phyloP scores from a whole-genome alignment of 2,797 vertebrate genomes.

The Tangara arthus region DNA sequence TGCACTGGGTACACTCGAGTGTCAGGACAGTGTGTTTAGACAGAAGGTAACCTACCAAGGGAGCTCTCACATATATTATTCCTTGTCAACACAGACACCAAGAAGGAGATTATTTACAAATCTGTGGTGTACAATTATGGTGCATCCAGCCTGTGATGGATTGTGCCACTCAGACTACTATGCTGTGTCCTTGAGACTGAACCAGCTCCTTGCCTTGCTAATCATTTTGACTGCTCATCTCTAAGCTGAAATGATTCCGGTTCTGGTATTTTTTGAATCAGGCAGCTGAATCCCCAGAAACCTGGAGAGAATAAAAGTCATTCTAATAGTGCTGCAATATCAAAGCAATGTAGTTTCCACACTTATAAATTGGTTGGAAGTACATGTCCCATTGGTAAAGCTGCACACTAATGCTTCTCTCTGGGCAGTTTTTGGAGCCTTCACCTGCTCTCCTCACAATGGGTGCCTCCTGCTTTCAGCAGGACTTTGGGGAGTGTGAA shows the following conservation, averaged over 20 bases:
- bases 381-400: not conserved
- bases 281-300: constrained; percentile 19
- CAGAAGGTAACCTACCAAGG: constrained; percentile 20
- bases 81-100: not conserved
- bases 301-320: not conserved
- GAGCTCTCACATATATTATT: not conserved
- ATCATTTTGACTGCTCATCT: constrained; percentile 16
- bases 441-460: not conserved
- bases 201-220: constrained; percentile 9
- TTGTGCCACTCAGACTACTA: constrained; percentile 4
- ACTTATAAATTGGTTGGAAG: not conserved
- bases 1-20: not conserved
- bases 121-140: constrained; percentile 37
- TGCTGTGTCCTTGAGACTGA: constrained; percentile 29
- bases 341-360: not conserved
- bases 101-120: constrained; percentile 55
- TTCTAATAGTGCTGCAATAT: not conserved
- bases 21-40: not conserved
- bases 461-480: not conserved
- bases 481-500: not conserved
- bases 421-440: not conserved
- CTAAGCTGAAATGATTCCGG: not conserved
- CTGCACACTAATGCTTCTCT: not conserved
- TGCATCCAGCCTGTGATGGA: constrained; percentile 19
- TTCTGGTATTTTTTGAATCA: not conserved